These are phyloP conservation scores for Drosophila grimshawi DNA, from an alignment of 1,140 invertebrate genomes.

Conservation along the genomic window DNA sequence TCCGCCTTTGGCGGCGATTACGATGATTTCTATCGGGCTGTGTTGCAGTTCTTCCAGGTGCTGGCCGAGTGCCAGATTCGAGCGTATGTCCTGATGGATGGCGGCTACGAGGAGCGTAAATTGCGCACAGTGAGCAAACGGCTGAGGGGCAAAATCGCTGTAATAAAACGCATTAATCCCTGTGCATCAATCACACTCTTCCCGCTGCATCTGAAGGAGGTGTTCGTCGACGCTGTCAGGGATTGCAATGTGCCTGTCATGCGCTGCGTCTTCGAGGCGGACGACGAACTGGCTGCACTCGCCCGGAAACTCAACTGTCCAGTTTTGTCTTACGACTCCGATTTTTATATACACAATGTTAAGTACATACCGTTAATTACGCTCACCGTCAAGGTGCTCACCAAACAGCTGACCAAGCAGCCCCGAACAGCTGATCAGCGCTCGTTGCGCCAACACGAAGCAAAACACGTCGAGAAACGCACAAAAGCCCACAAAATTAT, in stretches of 20 bases:
- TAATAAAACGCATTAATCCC: conserved; percentile 85
- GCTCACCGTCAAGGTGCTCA: conserved; percentile 85
- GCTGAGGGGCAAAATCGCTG: conserved; percentile 87
- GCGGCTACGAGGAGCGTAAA: conserved; percentile 91
- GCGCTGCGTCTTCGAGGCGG: conserved; percentile 93
- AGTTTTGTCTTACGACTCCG: conserved; percentile 94
- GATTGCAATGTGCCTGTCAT: conserved; percentile 88
- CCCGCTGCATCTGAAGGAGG: conserved; percentile 89
- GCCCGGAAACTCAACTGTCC: conserved; percentile 92
- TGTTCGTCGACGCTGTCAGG: conserved; percentile 89
- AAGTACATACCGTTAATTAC: conserved; percentile 92
- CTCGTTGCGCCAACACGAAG: conserved; percentile 60
- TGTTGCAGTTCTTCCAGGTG: conserved; percentile 89
- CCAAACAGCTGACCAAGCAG: conserved; percentile 50
- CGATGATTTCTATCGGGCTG: conserved; percentile 88
- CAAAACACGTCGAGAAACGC: conserved; percentile 73
- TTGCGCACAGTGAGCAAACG: conserved; percentile 88
- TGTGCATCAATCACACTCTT: conserved; percentile 86
- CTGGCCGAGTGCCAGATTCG: conserved; percentile 89
- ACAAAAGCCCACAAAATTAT: conserved; percentile 70
- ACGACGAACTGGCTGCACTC: conserved; percentile 92
- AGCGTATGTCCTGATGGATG: conserved; percentile 93
- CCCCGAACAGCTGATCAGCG: background rate
- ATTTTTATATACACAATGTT: conserved; percentile 95
- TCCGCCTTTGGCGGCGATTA: conserved; percentile 95